Evolutionary conservation across 2,113 vertebrate species (phyloP), one percentile per base, ranked within the genome.

Genomic region (Pelusios castaneus): DNA sequence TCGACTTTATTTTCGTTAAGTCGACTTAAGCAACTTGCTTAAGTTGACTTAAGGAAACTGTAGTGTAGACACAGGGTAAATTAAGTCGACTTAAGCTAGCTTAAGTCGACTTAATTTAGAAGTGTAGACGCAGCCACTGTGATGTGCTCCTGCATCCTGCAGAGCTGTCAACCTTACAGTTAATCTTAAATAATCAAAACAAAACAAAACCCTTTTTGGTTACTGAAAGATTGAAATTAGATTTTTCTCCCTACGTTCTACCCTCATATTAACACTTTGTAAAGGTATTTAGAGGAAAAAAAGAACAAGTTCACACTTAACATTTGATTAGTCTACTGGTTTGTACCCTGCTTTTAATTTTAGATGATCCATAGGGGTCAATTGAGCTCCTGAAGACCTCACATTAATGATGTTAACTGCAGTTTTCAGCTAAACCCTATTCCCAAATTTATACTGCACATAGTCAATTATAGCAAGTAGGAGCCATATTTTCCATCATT

Each of bases 111-210:
- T n/a, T n/a, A n/a, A n/a, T n/a, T n/a, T n/a, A n/a, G n/a, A n/a
- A n/a, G n/a, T n/a, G n/a, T n/a, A n/a, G n/a, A n/a, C n/a, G n/a
- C n/a, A n/a, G n/a, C n/a, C n/a, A n/a, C 31, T 63, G 6, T 63
- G 60, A 14, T 60, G 29, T 82, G n/a, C 29, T 91, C 85, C 89
- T 92, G 51, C 84, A 92, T 41, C 87, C 79, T 93, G 84, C 60
- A 87, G 52, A 85, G 10, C 31, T 6, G 63, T 60, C 4, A 29
- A 51, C 27, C 13, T 88, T 22, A 12, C 25, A 81, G 1, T 38
- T 83, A 4, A 4, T 54, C 86, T 94, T 86, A 73, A 3, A 43
- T 70, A 60, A 29, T n/a, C 21, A 84, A 19, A 80, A 43, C 82
- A 78, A 5, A 10, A 82, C 19, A 58, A 85, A 88, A 75, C 1